phyloP scores from a whole-genome alignment of 2,113 vertebrate species.

The Gallinago undulata region DNA sequence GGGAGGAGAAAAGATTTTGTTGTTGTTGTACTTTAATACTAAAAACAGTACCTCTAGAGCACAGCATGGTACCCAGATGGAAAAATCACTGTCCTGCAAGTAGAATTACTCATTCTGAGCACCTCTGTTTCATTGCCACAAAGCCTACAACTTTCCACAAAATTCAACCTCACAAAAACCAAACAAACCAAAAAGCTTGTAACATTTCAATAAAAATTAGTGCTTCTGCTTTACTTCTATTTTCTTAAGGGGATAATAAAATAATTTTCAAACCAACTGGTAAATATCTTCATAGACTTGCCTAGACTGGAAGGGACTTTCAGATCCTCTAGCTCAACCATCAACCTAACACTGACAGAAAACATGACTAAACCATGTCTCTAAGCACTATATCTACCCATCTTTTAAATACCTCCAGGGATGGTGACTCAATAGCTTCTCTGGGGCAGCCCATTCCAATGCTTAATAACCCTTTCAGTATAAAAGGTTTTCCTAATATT shows the following conservation, averaged over 20 bases:
- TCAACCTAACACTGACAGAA: too few species aligned
- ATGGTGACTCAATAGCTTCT: too few species aligned
- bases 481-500: too few species aligned
- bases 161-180: not conserved
- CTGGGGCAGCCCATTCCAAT: too few species aligned
- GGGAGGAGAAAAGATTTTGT: not conserved
- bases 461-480: too few species aligned
- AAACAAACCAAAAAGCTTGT: not conserved
- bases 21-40: not conserved
- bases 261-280: not conserved
- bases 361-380: too few species aligned
- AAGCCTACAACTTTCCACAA: not conserved
- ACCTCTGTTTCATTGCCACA: not conserved
- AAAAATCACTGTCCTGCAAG: not conserved
- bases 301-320: too few species aligned
- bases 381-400: too few species aligned
- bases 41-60: not conserved
- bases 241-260: not conserved
- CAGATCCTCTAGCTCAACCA: too few species aligned
- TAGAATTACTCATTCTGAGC: not conserved
- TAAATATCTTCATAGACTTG: not conserved
- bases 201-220: not conserved
- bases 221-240: not conserved
- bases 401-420: too few species aligned
- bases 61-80: not conserved